Evolutionary conservation across 2,797 vertebrate species (phyloP).

Genomic region (Micropoecilia bifurca): DNA sequence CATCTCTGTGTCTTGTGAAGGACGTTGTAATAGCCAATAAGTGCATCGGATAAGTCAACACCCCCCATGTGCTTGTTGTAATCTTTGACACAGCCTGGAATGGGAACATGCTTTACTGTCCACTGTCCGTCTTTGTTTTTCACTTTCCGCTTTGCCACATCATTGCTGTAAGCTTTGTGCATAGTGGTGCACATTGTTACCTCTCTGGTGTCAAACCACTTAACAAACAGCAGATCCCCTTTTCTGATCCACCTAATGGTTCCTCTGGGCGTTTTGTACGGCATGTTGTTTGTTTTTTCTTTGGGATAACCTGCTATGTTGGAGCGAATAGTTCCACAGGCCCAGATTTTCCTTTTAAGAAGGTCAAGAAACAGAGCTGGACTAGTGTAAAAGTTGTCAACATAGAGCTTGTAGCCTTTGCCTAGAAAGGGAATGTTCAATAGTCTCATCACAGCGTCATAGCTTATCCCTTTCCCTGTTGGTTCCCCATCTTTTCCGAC

Average conservation of each 20-base stretch:
- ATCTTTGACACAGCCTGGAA: slow-evolving; percentile 63
- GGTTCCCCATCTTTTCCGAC: slow-evolving; percentile 41
- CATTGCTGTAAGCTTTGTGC: slow-evolving; percentile 55
- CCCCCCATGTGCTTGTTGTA: slow-evolving; percentile 76
- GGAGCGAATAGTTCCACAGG: slow-evolving; percentile 61
- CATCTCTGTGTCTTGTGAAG: slow-evolving; percentile 71
- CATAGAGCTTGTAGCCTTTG: slow-evolving; percentile 73
- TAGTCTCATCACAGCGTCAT: slow-evolving; percentile 67
- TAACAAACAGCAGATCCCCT: slow-evolving; percentile 56
- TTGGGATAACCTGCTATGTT: slow-evolving; percentile 51
- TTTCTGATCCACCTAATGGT: slow-evolving; percentile 65
- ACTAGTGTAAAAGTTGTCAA: slow-evolving; percentile 78
- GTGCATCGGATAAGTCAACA: slow-evolving; percentile 74
- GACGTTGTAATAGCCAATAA: slow-evolving; percentile 74
- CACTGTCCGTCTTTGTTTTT: slow-evolving; percentile 48
- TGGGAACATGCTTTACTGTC: slow-evolving; percentile 43
- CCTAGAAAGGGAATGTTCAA: slow-evolving; percentile 63
- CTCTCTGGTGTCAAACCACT: slow-evolving; percentile 62
- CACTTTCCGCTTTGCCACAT: slow-evolving; percentile 41
- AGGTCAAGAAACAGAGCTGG: slow-evolving; percentile 65
- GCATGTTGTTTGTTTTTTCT: slow-evolving; percentile 33
- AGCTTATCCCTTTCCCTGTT: slow-evolving; percentile 58
- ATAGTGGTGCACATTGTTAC: slow-evolving; percentile 64
- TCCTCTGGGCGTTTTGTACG: slow-evolving; percentile 41
- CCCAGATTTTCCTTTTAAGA: slow-evolving; percentile 57